Evolutionary conservation across 2,888 invertebrate species (phyloP), one percentile per base, ranked within the genome.

Genomic region (Cepaea hortensis): DNA sequence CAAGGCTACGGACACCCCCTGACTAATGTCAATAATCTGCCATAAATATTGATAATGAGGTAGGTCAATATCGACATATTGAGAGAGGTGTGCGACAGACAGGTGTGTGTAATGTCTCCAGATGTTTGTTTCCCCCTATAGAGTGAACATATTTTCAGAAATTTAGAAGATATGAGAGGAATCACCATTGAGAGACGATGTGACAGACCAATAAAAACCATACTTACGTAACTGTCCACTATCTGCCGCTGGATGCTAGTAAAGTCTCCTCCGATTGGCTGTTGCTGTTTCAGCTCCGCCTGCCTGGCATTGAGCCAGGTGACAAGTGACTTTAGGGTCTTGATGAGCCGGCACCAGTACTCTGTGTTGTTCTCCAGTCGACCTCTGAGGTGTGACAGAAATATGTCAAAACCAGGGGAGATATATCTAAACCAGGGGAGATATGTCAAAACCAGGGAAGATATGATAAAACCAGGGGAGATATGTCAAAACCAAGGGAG

Each of bases 301-400:
- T 98, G 98, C 95, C 97, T 98, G 93, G 97, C 96, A 35, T 90
- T 88, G 72, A 93, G 91, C 93, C 93, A 94, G 55, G 91, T 90
- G 79, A 93, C 90, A 75, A 94, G 91, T 82, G 93, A 92, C 88
- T 92, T 91, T 70, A 93, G 89, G 0, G 93, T 93, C 79, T 90
- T 91, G 75, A 93, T 89, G 55, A 94, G 90, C 85, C 92, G 91
- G 70, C 91, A 98, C 98, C 99, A 99, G 95, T 99, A 98, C 94
- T 99, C 99, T 0, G 98, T 97, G 94, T 98, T 99, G 94, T 97
- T 98, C 95, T 99, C 99, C 91, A 99, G 95, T 15, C 98, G 97
- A 95, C 98, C 98, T 95, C 99, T 98, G 91, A 23, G 91, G 90
- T 83, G 61, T 81, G 20, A 18, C 68, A 18, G 2, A n/a, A 23